Evolutionary conservation across 2,113 vertebrate genomes (phyloP).

Genomic region (Nymphicus hollandicus): DNA sequence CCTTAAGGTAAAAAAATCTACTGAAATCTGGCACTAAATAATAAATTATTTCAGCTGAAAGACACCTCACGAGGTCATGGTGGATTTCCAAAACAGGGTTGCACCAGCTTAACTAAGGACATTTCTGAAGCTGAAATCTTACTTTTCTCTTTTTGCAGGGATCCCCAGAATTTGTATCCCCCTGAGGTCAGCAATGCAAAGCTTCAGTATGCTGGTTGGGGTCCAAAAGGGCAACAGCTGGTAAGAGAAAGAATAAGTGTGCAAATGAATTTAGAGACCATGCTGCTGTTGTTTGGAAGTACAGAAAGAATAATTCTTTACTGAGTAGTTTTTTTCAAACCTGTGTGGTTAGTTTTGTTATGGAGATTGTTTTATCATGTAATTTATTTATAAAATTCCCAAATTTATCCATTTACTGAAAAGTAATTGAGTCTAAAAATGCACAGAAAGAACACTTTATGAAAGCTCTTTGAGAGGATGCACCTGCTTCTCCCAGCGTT

Average conservation of each 20-base stretch:
- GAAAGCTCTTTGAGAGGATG: neutral
- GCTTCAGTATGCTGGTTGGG: constrained; percentile 96
- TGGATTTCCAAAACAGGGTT: neutral
- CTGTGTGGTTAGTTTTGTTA: neutral
- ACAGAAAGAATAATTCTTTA: neutral
- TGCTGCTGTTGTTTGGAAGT: neutral
- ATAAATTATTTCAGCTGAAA: neutral
- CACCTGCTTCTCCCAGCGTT: neutral
- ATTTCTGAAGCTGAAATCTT: neutral
- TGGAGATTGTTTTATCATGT: neutral
- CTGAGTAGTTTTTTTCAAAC: neutral
- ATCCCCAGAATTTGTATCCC: constrained; percentile 90
- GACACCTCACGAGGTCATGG: fast-evolving
- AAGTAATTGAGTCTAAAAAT: neutral
- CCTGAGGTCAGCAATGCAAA: constrained; percentile 93
- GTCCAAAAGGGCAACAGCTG: constrained; percentile 93
- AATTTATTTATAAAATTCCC: neutral
- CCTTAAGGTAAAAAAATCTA: neutral
- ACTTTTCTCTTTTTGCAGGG: constrained; percentile 75
- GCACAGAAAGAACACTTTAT: neutral
- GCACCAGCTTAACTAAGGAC: neutral
- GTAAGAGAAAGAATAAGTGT: constrained; percentile 76
- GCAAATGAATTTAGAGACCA: neutral
- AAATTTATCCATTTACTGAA: neutral
- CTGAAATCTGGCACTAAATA: neutral